Percentiles rank a stretch among this genome's conserved stretches.
Conservation (phyloP, 1,140 invertebrate genomes). For the Philaenus spumarius region DNA sequence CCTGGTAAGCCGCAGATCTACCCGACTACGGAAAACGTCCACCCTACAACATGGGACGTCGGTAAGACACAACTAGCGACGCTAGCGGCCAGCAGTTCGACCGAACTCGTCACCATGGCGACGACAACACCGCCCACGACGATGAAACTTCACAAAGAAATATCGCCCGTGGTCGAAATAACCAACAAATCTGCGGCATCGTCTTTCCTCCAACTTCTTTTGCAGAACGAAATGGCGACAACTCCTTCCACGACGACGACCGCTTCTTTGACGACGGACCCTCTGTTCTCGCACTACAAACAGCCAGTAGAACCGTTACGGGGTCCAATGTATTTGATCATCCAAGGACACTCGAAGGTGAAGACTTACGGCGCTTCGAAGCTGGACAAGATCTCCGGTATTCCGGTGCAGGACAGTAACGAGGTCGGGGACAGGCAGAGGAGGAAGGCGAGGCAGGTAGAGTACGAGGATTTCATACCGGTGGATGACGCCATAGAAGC, state of each 20-base stretch:
- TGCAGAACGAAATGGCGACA: constrained; percentile 8
- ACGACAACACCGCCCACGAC: neutral
- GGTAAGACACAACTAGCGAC: constrained; percentile 5
- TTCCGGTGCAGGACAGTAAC: constrained; percentile 22
- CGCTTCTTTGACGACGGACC: constrained; percentile 41
- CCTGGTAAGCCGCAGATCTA: constrained; percentile 37
- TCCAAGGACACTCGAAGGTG: constrained; percentile 75
- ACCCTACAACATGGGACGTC: neutral
- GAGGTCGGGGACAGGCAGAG: constrained; percentile 18
- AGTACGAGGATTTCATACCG: constrained; percentile 17
- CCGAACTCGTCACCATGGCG: neutral
- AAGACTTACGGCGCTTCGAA: constrained; percentile 69
- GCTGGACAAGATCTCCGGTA: constrained; percentile 23
- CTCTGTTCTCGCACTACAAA: constrained; percentile 53
- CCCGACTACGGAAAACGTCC: constrained; percentile 29
- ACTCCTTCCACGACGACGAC: neutral
- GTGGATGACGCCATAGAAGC: constrained; percentile 13
- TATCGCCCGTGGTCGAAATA: constrained; percentile 5
- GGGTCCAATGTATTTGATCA: constrained; percentile 66
- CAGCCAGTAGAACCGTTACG: constrained; percentile 52
- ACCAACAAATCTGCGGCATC: neutral
- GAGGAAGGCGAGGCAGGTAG: constrained; percentile 13
- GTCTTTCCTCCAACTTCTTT: neutral
- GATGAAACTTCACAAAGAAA: constrained; percentile 3
- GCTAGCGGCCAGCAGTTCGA: neutral